Evolutionary conservation across 2,888 invertebrate species (phyloP).

Genomic region (Acanthosepion pharaonis): DNA sequence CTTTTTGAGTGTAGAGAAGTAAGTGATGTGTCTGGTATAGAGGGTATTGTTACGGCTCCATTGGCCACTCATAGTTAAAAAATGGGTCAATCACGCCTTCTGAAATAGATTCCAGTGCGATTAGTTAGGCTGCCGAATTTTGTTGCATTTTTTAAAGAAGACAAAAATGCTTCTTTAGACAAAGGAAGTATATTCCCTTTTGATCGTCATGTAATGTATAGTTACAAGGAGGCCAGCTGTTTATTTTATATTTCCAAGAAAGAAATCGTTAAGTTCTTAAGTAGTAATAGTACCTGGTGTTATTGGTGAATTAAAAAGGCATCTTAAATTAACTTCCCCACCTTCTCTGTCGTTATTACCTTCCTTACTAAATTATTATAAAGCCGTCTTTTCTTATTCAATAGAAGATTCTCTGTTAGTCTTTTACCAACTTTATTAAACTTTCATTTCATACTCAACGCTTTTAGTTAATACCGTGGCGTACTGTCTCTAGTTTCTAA

Average conservation of each 20-base stretch:
- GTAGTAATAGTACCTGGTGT: not conserved
- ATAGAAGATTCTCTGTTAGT: no score
- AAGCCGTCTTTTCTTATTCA: no score
- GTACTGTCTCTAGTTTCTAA: no score
- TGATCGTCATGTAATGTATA: not conserved
- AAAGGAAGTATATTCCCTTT: not conserved
- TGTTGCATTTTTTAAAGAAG: not conserved
- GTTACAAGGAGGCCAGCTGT: not conserved
- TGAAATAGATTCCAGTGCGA: not conserved
- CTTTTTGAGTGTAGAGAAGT: not conserved
- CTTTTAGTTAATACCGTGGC: no score
- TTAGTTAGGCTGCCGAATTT: not conserved
- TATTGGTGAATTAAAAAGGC: conserved; percentile 7
- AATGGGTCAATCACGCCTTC: conserved; percentile 33
- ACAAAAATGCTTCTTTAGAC: not conserved
- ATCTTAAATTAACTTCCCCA: not conserved
- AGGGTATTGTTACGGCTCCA: conserved; percentile 2
- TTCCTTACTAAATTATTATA: no score
- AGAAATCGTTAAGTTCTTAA: not conserved
- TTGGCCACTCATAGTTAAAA: conserved; percentile 12
- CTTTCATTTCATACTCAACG: no score
- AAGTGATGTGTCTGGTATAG: not conserved
- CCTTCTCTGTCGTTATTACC: no score
- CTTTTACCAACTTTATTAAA: no score
- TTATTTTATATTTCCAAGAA: not conserved